These are phyloP conservation scores for Drosophila diplacantha DNA, from an alignment of 2,888 invertebrate species.

Conservation along the genomic window DNA sequence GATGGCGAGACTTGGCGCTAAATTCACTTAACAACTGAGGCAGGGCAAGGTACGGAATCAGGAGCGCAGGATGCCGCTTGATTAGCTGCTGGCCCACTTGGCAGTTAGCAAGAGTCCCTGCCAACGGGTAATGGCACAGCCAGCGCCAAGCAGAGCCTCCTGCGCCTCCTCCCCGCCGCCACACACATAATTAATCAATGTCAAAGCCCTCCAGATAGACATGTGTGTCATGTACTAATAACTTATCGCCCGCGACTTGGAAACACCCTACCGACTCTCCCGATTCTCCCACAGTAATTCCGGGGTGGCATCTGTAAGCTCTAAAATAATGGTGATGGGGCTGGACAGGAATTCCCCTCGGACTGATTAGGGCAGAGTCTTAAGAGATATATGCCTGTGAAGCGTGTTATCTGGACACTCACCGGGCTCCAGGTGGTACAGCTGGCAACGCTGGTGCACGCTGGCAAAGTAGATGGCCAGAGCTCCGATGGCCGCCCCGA, in stretches of 20 bases:
- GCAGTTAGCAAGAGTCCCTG: not conserved
- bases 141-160: not conserved
- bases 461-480: slow-evolving; percentile 77
- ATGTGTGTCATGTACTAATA: slow-evolving; percentile 17
- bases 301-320: not conserved
- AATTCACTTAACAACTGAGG: slow-evolving; percentile 36
- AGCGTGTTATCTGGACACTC: slow-evolving; percentile 12
- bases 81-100: slow-evolving; percentile 54
- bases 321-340: not conserved
- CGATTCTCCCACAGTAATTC: not conserved
- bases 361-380: not conserved
- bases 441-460: slow-evolving; percentile 54
- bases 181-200: not conserved
- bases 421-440: slow-evolving; percentile 54
- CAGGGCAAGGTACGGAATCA: slow-evolving; percentile 6
- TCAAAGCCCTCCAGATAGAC: slow-evolving; percentile 4
- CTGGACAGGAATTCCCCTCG: not conserved
- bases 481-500: slow-evolving; percentile 77
- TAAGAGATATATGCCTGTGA: not conserved
- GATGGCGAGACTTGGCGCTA: slow-evolving; percentile 18
- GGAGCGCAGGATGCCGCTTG: slow-evolving; percentile 33
- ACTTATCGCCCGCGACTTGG: not conserved
- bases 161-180: not conserved
- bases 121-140: not conserved
- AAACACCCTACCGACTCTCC: not conserved